Conservation (phyloP, 2,888 invertebrate species). For the Arrhopalites spinosus region DNA sequence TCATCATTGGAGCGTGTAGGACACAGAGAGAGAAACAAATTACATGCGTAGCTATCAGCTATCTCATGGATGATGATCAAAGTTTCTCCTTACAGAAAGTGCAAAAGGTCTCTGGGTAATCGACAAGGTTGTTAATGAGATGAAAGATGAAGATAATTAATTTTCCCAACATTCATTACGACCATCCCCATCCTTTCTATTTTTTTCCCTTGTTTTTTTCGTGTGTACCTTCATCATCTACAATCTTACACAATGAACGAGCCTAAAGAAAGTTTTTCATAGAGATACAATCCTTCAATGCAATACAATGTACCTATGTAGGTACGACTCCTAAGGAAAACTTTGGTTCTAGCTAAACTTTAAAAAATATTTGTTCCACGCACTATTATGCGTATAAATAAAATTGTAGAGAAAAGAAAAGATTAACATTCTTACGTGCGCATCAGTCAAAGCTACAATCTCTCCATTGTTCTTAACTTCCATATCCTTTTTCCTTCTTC, state of each 20-base stretch:
- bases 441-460: slow-evolving; percentile 55
- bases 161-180: slow-evolving; percentile 26
- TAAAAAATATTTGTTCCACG: neutral
- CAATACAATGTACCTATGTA: neutral
- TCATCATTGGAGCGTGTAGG: neutral
- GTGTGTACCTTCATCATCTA: too few relatives aligned
- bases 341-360: too few relatives aligned
- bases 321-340: too few relatives aligned
- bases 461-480: slow-evolving; percentile 59
- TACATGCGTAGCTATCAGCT: slow-evolving; percentile 6
- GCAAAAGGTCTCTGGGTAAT: slow-evolving; percentile 16
- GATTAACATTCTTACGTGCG: slow-evolving; percentile 51
- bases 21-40: slow-evolving; percentile 11
- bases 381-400: neutral
- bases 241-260: neutral
- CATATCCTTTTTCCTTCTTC: slow-evolving; percentile 62
- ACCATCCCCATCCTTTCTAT: neutral
- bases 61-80: slow-evolving; percentile 18
- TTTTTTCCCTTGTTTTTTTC: neutral
- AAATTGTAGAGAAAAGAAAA: too few relatives aligned
- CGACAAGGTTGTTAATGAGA: slow-evolving; percentile 31
- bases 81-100: neutral
- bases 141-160: slow-evolving; percentile 48
- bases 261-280: neutral
- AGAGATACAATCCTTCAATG: neutral